Base-by-base conservation (phyloP, 2,797 vertebrate genomes). In the Sylvia borin region DNA sequence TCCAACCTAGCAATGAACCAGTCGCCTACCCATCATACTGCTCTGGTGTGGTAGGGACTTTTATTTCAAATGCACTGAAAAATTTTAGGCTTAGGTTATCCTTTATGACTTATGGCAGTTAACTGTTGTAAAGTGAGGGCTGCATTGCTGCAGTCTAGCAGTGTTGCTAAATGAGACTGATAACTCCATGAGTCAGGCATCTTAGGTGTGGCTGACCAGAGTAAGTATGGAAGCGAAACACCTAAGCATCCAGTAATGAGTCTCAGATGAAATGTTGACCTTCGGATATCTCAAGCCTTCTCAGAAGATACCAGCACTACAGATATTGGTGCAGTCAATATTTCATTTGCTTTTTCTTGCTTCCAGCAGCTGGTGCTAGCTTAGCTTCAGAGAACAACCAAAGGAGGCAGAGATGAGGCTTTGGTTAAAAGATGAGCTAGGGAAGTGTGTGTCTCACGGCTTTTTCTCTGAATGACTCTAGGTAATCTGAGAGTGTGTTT, bases 361-460 rank as follows among this genome's bases (percentile, higher is more conserved):
- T 5, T 90, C 18, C 11, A 40, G 16, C 26, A 85, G 31, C 75
- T 92, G 36, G 13, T 13, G 3, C 45, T 47, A 58, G 21, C 20
- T 76, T 81, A 55, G 32, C 29, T 45, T 38, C 32, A 34, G 54
- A 72, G 13, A 60, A 48, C 10, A 48, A 20, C 31, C 11, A 38
- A 64, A 36, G 24, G 40, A 75, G 73, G 21, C 45, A 81, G 62
- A 85, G 51, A 12, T n/a, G 47, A 78, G 10, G 17, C 48, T 90
- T 82, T 43, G 20, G 18, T 72, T 93, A 78, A 73, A 84, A 34
- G 24, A 51, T 9, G 7, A 66, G 25, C 13, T 27, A 65, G 21
- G 47, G 19, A 91, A 34, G 45, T 0, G 0, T 34, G 16, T 62
- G 10, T 62, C 9, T 74, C 8, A 5, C 17, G 51, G 14, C 17